Base-by-base conservation (phyloP, 2,113 vertebrate species). In the Picathartes gymnocephalus region DNA sequence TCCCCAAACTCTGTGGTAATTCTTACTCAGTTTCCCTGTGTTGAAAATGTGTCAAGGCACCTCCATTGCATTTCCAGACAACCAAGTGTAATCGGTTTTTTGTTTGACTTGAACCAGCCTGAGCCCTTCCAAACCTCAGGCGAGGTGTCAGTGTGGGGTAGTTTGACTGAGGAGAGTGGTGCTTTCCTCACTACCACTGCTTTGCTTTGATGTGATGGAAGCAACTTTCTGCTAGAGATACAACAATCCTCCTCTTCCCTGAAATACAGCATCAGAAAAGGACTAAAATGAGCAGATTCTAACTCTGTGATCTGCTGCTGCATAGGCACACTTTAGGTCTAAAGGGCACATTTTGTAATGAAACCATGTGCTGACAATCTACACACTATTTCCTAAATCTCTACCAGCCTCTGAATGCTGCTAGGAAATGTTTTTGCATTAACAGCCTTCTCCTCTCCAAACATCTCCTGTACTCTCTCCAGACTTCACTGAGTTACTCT, bases 311-410 rank as follows among this genome's bases (percentile, higher is more conserved):
- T 86, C 91, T 93, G 66, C 89, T 84, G 73, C 87, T 97, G 81
- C 81, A 56, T 30, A 93, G 48, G 72, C 66, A 95, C 82, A n/a
- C 56, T 61, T 65, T 3, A 66, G 85, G 62, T 92, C 84, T 96
- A 85, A 97, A 96, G 89, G 84, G 60, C 82, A 92, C 50, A 69
- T 69, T 95, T 95, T n/a, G n/a, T 56, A 96, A 95, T 76, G 90
- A 89, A 94, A 53, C 89, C 97, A 96, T 97, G 96, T 97, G 90
- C 95, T 95, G 87, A 84, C 86, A 90, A 64, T 84, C 61, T 82
- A 78, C 77, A 96, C 76, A 96, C 71, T 57, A 54, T 80, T 76
- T 92, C 85, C 81, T 69, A 90, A 86, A 88, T 88, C 93, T 80
- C 93, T 79, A 58, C 42, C 74, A 82, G 93, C 71, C 85, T 92